Conservation (phyloP, 1,140 invertebrate genomes). For the Drosophila elegans region DNA sequence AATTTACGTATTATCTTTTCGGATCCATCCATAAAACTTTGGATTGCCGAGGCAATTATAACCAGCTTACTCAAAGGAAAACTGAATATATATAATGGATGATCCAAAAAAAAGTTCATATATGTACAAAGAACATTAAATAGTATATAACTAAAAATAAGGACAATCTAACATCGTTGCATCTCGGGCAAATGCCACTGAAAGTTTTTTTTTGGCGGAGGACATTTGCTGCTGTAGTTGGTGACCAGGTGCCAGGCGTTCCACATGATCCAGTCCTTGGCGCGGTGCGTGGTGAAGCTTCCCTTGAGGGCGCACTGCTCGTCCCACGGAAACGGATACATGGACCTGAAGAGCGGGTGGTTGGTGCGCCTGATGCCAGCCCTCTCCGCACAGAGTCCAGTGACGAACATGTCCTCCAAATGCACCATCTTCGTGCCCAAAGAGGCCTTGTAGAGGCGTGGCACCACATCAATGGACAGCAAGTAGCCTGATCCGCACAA, state of each 20-base stretch:
- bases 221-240: conserved; percentile 65
- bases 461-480: conserved; percentile 89
- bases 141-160: too few relatives aligned
- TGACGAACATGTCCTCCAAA: conserved; percentile 94
- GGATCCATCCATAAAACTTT: too few relatives aligned
- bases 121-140: background rate
- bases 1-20: too few relatives aligned
- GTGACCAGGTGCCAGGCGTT: conserved; percentile 68
- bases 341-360: conserved; percentile 69
- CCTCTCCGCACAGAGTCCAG: conserved; percentile 86
- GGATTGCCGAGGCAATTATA: too few relatives aligned
- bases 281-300: conserved; percentile 66
- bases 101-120: too few relatives aligned
- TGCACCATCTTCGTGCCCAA: conserved; percentile 90
- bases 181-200: background rate
- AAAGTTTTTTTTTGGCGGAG: conserved; percentile 34
- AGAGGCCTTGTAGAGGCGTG: conserved; percentile 89
- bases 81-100: too few relatives aligned
- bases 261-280: conserved; percentile 61
- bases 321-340: conserved; percentile 17
- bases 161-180: background rate
- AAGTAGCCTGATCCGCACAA: conserved; percentile 94
- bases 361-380: conserved; percentile 55
- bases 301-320: conserved; percentile 67
- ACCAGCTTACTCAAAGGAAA: too few relatives aligned